These are phyloP conservation scores for Todus mexicanus DNA, from an alignment of 2,797 vertebrate genomes.

Conservation along the genomic window DNA sequence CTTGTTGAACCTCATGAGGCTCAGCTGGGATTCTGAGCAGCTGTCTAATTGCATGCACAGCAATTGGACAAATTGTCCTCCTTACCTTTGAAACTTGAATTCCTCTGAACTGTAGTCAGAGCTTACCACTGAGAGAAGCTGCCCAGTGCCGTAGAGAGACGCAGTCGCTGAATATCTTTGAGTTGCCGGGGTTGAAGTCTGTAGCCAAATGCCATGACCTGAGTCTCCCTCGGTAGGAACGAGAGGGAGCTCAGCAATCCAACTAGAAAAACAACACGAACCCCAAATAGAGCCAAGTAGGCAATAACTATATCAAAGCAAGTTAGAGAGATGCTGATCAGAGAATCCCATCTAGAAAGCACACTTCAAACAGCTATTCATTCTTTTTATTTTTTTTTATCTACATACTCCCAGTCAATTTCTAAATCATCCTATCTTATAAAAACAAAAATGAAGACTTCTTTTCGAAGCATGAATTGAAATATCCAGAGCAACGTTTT, in stretches of 20 bases:
- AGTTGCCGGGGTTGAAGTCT: not conserved
- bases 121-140: not conserved
- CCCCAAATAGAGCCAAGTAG: not conserved
- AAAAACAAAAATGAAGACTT: not conserved
- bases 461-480: not conserved
- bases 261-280: not conserved
- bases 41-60: not conserved
- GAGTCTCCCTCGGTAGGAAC: not conserved
- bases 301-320: not conserved
- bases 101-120: not conserved
- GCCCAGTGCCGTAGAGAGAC: not conserved
- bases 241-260: not conserved
- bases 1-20: no score
- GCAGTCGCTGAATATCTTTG: not conserved
- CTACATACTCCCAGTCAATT: not conserved
- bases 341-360: not conserved
- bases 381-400: conserved; percentile 3
- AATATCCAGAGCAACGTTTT: not conserved
- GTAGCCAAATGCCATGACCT: not conserved
- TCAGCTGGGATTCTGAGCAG: not conserved
- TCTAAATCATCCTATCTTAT: not conserved
- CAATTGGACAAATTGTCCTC: not conserved
- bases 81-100: not conserved
- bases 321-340: not conserved
- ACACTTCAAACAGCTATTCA: not conserved